Evolutionary conservation across 2,888 invertebrate species (phyloP).

Genomic region (Graphium colonna): DNA sequence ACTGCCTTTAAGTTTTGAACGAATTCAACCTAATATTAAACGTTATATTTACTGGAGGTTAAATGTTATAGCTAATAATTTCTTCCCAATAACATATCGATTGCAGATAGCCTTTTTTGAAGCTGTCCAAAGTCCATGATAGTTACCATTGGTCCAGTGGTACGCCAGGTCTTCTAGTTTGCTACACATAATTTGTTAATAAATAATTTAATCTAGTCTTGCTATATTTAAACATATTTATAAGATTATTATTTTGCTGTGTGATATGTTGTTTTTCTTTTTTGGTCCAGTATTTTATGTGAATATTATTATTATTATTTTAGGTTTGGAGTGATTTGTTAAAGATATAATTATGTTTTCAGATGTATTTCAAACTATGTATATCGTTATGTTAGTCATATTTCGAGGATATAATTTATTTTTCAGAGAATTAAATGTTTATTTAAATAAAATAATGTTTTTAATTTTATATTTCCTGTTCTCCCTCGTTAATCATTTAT

Average conservation of each 20-base stretch:
- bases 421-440: constrained; percentile 17
- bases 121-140: background rate
- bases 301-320: constrained; percentile 5
- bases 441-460: constrained; percentile 10
- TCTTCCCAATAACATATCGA: constrained; percentile 10
- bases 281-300: background rate
- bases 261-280: constrained; percentile 16
- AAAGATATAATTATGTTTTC: constrained; percentile 22
- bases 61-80: background rate
- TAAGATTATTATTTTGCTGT: constrained; percentile 16
- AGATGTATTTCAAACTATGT: constrained; percentile 14
- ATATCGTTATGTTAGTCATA: constrained; percentile 15
- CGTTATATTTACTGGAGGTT: background rate
- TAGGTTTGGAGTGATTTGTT: constrained; percentile 8
- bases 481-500: too few species aligned
- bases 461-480: too few species aligned
- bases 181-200: background rate
- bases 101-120: background rate
- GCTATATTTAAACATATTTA: constrained; percentile 35
- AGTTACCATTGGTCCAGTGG: too few species aligned
- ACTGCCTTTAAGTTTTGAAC: constrained; percentile 9
- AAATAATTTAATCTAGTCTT: constrained; percentile 38
- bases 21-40: background rate
- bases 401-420: constrained; percentile 18
- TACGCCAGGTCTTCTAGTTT: background rate